Conservation (phyloP, 2,888 invertebrate genomes). For the Dendrolimus pini region DNA sequence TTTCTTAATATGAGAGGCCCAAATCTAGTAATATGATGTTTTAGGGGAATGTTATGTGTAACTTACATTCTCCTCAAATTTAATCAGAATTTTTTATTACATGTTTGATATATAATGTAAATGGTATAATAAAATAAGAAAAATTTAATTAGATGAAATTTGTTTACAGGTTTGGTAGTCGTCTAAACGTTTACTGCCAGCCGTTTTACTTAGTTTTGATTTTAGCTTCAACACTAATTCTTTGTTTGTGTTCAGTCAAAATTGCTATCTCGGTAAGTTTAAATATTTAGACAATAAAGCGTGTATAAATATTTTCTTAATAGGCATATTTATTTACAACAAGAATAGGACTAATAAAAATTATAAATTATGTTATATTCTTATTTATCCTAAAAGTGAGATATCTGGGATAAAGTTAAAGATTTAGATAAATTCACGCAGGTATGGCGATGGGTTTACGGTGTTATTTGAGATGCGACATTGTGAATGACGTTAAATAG, state of each 20-base stretch:
- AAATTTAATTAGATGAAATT: neutral
- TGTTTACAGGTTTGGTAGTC: conserved; percentile 50
- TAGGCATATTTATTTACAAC: conserved; percentile 4
- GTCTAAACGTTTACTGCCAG: conserved; percentile 51
- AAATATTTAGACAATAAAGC: neutral
- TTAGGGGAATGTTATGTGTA: neutral
- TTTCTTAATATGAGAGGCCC: neutral
- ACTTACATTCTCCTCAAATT: neutral
- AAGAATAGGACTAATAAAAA: neutral
- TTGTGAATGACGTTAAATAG: no score
- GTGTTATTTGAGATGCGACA: no score
- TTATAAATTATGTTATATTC: no score
- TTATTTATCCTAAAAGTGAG: no score
- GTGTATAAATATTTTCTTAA: neutral
- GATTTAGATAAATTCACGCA: no score
- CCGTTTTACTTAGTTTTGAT: conserved; percentile 58
- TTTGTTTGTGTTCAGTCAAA: conserved; percentile 64
- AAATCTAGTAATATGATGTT: neutral
- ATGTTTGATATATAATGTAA: no score
- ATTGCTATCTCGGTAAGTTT: conserved; percentile 60
- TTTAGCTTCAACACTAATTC: conserved; percentile 50
- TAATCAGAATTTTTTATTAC: no score
- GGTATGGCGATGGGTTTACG: no score
- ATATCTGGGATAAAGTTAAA: no score
- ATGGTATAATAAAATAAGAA: no score